Percentiles rank a stretch among this genome's conserved stretches.
Evolutionary conservation across 1,140 invertebrate species (phyloP).

Genomic region (Leptinotarsa undecemlineata): DNA sequence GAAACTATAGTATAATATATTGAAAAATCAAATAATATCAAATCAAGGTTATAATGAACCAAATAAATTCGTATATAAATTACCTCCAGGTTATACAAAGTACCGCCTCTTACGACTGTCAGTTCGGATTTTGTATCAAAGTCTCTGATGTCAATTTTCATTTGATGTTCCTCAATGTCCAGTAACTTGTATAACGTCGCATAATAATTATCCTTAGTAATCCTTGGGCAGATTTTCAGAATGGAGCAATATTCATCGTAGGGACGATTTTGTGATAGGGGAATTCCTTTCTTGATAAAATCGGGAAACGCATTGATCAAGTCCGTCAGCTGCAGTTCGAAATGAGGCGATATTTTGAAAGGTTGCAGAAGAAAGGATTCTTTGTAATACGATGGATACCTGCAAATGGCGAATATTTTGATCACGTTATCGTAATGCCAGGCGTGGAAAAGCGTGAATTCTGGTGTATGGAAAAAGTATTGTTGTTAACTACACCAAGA

Average conservation of each 20-base stretch:
- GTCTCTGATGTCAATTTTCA: slow-evolving; percentile 65
- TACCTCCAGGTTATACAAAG: slow-evolving; percentile 56
- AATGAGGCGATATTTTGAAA: slow-evolving; percentile 2
- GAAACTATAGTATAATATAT: too few species aligned
- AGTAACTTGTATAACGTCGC: slow-evolving; percentile 69
- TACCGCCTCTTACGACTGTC: slow-evolving; percentile 56
- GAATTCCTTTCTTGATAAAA: not conserved
- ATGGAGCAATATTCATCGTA: slow-evolving; percentile 13
- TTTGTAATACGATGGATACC: slow-evolving; percentile 13
- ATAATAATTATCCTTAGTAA: slow-evolving; percentile 58
- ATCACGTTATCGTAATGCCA: not conserved
- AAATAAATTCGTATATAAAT: slow-evolving; percentile 42
- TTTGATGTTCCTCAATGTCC: slow-evolving; percentile 75
- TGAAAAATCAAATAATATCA: too few species aligned
- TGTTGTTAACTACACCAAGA: too few species aligned
- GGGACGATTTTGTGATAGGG: not conserved
- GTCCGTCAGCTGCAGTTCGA: not conserved
- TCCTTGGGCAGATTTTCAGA: slow-evolving; percentile 15
- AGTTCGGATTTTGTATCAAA: slow-evolving; percentile 60
- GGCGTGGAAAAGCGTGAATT: not conserved
- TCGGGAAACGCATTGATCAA: not conserved
- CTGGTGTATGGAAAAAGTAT: too few species aligned
- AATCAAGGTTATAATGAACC: too few species aligned
- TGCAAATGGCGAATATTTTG: not conserved
- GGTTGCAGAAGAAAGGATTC: slow-evolving; percentile 1